Base-by-base conservation (phyloP, 2,888 invertebrate species). In the Nesidiocoris tenuis region DNA sequence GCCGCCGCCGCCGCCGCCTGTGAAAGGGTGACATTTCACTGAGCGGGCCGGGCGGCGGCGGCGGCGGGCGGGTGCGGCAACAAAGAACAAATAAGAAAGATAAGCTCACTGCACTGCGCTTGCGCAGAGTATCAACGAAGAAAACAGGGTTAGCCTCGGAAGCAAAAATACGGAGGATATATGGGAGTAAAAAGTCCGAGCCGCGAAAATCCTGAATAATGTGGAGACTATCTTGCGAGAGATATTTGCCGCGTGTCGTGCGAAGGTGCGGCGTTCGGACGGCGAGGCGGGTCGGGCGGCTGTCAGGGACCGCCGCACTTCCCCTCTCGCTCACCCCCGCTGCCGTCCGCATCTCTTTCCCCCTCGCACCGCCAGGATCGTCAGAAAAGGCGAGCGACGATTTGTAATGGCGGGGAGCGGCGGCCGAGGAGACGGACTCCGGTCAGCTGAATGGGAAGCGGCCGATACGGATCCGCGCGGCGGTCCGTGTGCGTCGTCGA, bases 161-260 rank as follows among this genome's bases (percentile, higher is more conserved):
- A 61, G 61, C 3, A 61, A 61, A 2, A 21, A 63, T 63, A 63
- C 63, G 2, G 63, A 23, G 63, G 63, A 3, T 63, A 22, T 22
- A 23, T 39, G 63, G 18, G 64, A 25, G 39, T 65, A 18, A 39
- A 22, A 65, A 39, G 19, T 17, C 65, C 19, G 17, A 65, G 39
- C 65, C 25, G 39, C 39, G 39, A 64, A 64, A 65, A 65, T 65
- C 39, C 39, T 65, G 65, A 65, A 65, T 65, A 39, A 65, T 65
- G 39, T 39, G 65, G 25, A 3, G 65, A 39, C 25, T 65, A 65
- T 39, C 9, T 65, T 19, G 65, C 25, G 65, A 65, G 65, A 25
- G 65, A 25, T 39, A 65, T 39, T 65, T 65, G 25, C 39, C 19
- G 65, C 39, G 65, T 65, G 39, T 39, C 54, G 39, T 17, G 65